Conservation (phyloP, 2,797 vertebrate genomes). For the Hypotaenidia philippensis region DNA sequence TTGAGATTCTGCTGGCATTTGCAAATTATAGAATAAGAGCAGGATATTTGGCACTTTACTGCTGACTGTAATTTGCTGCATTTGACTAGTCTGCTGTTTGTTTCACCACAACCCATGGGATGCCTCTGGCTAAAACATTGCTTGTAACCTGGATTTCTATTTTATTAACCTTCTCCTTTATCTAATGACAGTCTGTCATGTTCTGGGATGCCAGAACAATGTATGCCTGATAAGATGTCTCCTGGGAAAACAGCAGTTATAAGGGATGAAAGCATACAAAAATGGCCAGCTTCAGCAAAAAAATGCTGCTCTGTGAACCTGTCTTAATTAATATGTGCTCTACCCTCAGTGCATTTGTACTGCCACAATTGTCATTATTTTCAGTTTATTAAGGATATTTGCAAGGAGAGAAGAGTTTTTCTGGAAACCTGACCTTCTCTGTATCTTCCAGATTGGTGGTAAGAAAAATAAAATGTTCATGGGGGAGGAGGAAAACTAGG, state of each 20-base stretch:
- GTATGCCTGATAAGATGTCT: slow-evolving; percentile 58
- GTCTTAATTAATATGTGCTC: slow-evolving; percentile 9
- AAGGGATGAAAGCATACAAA: slow-evolving; percentile 46
- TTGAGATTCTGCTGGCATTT: background rate
- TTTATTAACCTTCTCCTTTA: slow-evolving; percentile 76
- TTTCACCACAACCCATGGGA: slow-evolving; percentile 36
- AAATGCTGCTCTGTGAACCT: background rate
- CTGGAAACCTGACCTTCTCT: background rate
- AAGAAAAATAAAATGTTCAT: background rate
- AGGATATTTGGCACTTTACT: slow-evolving; percentile 3
- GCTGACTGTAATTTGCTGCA: slow-evolving; percentile 19
- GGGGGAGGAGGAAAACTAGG: background rate
- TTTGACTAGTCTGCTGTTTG: slow-evolving; percentile 45
- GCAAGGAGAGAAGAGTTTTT: background rate
- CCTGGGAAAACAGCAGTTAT: slow-evolving; percentile 52
- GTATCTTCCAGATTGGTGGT: background rate
- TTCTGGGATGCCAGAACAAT: slow-evolving; percentile 65
- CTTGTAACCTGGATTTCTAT: slow-evolving; percentile 61
- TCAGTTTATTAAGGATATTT: background rate
- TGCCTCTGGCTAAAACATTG: slow-evolving; percentile 52
- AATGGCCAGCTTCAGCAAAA: slow-evolving; percentile 52
- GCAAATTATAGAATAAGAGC: background rate
- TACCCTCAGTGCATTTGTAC: background rate
- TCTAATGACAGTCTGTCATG: slow-evolving; percentile 76
- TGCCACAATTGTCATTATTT: slow-evolving; percentile 29